Base-by-base conservation (phyloP, 2,113 vertebrate genomes). In the Corapipo altera region DNA sequence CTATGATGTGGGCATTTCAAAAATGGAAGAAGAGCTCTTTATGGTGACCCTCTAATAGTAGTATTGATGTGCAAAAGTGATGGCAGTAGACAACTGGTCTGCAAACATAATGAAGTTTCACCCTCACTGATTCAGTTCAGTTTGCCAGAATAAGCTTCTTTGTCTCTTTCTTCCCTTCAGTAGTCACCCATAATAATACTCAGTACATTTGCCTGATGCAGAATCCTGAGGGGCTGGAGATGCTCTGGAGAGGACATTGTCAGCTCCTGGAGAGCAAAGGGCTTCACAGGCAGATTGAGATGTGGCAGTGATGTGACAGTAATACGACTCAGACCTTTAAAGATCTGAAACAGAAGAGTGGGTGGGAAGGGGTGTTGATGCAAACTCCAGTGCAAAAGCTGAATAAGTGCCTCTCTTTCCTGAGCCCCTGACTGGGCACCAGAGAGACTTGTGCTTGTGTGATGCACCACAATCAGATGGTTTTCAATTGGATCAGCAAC, bases 21-120 rank as follows among this genome's bases (percentile, higher is more conserved):
- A 72, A 88, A 51, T 12, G 17, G 57, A 35, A 62, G 73, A 58
- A 92, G 55, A 96, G 39, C 46, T 93, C 46, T 57, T 88, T 92
- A 59, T 32, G 9, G 32, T 57, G 52, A 52, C 19, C 19, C 12
- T 72, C 88, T 75, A 52, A 35, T 23, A 12, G 26, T 19, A 51
- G 33, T 22, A 52, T 9, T 85, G 46, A 61, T 19, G 15, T 22
- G 58, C 49, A 76, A 85, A 82, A 80, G 20, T 2, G 3, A 65
- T 69, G 15, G 9, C 57, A 28, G 48, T 48, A 67, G 43, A 54
- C 27, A 43, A 28, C 19, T 52, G 20, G 13, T 61, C 49, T 70
- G 41, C 14, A 62, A 81, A 59, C 33, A 32, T 26, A 62, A 57
- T 10, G 23, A 44, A 32, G 5, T 65, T 74, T 88, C 54, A 57